These are phyloP conservation scores for Cottoperca gobio DNA, from an alignment of 2,797 vertebrate species.

Conservation along the genomic window DNA sequence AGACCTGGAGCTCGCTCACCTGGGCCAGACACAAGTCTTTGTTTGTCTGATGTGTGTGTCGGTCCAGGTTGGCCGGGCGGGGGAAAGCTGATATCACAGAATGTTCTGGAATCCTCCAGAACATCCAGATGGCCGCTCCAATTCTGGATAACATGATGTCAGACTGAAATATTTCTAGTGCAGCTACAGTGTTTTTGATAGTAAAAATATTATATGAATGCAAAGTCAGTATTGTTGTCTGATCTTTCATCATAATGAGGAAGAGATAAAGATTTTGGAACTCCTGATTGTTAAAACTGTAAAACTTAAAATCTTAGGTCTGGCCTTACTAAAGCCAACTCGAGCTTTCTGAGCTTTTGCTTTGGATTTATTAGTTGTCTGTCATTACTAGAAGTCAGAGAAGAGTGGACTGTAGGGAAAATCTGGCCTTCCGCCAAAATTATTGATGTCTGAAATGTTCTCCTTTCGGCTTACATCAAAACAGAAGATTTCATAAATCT, in stretches of 20 bases:
- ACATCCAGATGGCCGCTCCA: constrained; percentile 30
- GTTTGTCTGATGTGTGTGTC: constrained; percentile 27
- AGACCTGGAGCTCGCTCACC: constrained; percentile 33
- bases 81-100: constrained; percentile 22
- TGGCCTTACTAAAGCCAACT: constrained; percentile 6
- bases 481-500: constrained; percentile 7
- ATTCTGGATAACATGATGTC: constrained; percentile 16
- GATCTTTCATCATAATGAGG: constrained; percentile 28
- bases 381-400: constrained; percentile 2
- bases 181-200: neutral
- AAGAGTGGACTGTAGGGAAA: neutral
- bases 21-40: constrained; percentile 23
- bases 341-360: constrained; percentile 18
- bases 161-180: constrained; percentile 23
- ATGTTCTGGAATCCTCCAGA: constrained; percentile 42
- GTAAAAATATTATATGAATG: constrained; percentile 9
- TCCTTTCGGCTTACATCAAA: constrained; percentile 4
- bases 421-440: neutral
- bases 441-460: constrained; percentile 1
- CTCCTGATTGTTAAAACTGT: neutral
- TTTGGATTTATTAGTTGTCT: constrained; percentile 11
- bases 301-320: constrained; percentile 11
- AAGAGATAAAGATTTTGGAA: constrained; percentile 8
- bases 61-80: constrained; percentile 14
- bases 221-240: neutral